A percentile compares a stretch with the other conserved stretches of the same genome.
phyloP scores from a whole-genome alignment of 2,797 vertebrate species.

The Manis crassicaudata region DNA sequence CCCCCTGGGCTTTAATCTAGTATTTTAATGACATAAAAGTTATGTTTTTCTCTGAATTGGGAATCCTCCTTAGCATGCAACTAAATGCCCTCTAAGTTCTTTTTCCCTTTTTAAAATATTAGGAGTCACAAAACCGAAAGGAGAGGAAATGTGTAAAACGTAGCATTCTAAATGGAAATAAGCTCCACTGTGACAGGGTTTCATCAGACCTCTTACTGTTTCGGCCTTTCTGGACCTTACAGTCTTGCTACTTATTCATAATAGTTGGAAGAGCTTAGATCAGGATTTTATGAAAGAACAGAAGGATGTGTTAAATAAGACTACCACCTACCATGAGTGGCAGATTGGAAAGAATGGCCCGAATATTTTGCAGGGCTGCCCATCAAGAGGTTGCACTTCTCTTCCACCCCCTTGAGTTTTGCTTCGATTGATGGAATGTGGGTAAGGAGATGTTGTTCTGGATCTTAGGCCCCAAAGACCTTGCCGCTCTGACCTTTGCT shows the following conservation, averaged over 20 bases:
- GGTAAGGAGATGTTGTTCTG: neutral
- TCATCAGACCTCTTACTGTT: neutral
- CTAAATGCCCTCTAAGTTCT: neutral
- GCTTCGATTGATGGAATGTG: neutral
- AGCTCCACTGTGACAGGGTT: neutral
- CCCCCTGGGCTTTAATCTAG: neutral
- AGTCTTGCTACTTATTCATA: neutral
- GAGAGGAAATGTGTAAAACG: neutral
- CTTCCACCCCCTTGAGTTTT: neutral
- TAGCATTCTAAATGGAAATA: neutral
- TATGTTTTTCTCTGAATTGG: neutral
- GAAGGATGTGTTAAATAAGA: neutral
- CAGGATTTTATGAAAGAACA: conserved; percentile 29
- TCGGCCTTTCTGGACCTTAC: neutral
- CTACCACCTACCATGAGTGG: neutral
- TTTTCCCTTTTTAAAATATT: neutral
- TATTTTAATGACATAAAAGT: conserved; percentile 17
- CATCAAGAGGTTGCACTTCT: neutral
- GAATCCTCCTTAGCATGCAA: neutral
- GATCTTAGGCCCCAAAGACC: neutral
- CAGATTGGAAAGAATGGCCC: neutral
- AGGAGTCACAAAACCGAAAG: neutral
- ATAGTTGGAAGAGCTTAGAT: neutral
- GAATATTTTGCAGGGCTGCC: neutral
- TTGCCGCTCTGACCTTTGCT: neutral